These are phyloP conservation scores for Zeus faber DNA, from an alignment of 2,113 vertebrate species.

Conservation along the genomic window DNA sequence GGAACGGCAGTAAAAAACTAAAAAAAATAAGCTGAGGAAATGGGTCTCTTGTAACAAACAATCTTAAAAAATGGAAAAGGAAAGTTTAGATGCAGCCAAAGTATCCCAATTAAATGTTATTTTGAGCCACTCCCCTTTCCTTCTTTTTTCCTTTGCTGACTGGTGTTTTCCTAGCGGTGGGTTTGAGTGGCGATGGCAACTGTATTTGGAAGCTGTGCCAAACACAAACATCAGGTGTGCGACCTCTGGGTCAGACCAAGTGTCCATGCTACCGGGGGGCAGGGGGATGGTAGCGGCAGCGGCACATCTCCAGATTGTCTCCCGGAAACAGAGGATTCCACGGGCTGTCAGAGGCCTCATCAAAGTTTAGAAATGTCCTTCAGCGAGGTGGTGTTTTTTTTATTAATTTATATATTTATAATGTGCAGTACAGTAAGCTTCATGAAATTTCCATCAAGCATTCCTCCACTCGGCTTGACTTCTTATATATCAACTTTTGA, in stretches of 20 bases:
- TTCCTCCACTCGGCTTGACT: no score
- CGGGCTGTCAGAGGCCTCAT: no score
- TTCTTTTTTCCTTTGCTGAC: conserved; percentile 20
- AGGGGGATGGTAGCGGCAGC: no score
- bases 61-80: not conserved
- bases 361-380: conserved; percentile 15
- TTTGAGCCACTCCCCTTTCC: conserved; percentile 2
- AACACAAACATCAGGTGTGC: conserved; percentile 19
- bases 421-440: no score
- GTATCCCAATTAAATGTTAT: conserved; percentile 28
- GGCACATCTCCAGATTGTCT: conserved; percentile 20
- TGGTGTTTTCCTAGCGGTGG: conserved; percentile 19
- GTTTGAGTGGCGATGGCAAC: conserved; percentile 29
- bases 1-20: conserved; percentile 25
- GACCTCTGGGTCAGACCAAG: conserved; percentile 23
- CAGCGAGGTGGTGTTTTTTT: no score
- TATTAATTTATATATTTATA: no score
- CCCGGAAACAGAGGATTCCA: conserved; percentile 19
- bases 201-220: conserved; percentile 35
- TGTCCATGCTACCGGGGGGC: no score
- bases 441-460: no score
- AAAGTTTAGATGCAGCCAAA: conserved; percentile 11
- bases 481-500: no score
- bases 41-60: conserved; percentile 17
- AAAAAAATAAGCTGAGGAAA: conserved; percentile 27